Evolutionary conservation across 1,140 invertebrate species (phyloP).

Genomic region (Papilio machaon): DNA sequence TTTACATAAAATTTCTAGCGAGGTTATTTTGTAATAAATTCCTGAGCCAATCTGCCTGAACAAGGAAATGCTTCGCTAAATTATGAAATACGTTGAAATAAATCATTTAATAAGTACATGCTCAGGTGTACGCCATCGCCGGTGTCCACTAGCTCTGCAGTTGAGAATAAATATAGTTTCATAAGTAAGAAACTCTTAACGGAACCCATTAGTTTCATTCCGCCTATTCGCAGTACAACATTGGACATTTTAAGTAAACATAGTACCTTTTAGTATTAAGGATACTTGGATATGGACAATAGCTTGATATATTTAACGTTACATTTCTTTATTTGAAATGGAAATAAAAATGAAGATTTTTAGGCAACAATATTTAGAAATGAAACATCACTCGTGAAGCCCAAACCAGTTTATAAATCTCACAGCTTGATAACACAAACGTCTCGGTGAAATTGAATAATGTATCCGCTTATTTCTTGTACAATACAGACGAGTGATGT

Average conservation of each 20-base stretch:
- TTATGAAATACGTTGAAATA: constrained; percentile 23
- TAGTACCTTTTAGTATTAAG: not conserved
- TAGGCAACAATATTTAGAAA: not conserved
- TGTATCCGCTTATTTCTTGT: constrained; percentile 13
- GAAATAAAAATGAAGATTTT: not conserved
- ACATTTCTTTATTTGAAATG: not conserved
- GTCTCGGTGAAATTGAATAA: not conserved
- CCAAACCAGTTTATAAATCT: not conserved
- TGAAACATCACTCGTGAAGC: not conserved
- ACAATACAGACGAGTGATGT: constrained; percentile 5
- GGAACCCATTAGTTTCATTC: not conserved
- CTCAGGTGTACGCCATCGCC: not conserved
- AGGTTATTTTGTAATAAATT: not conserved
- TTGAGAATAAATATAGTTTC: not conserved
- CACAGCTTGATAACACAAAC: constrained; percentile 21
- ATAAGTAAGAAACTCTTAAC: not conserved
- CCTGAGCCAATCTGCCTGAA: not conserved
- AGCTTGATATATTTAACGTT: no score
- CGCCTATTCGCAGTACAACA: not conserved
- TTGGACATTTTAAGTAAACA: not conserved
- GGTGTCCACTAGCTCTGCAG: not conserved
- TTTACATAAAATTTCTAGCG: not conserved
- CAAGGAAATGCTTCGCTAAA: constrained; percentile 17
- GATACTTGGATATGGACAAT: not conserved
- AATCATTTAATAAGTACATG: constrained; percentile 10